A percentile compares a stretch with the other conserved stretches of the same genome.
Conservation (phyloP, 2,888 invertebrate genomes). For the Oxycera nigricornis region DNA sequence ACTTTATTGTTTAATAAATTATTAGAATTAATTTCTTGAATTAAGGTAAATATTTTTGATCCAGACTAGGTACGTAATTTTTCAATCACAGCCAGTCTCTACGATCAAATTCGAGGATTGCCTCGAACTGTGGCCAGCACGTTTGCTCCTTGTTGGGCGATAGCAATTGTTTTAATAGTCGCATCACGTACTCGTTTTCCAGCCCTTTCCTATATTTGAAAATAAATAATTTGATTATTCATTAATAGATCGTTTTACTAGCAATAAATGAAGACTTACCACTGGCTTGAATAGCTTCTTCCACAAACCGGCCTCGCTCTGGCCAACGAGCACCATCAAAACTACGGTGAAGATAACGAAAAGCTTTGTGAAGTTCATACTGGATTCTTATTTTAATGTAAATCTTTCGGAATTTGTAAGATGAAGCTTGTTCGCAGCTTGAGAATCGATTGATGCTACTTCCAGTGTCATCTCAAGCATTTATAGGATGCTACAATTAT, state of each 20-base stretch:
- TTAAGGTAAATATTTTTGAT: not conserved
- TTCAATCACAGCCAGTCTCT: not conserved
- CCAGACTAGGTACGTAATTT: not conserved
- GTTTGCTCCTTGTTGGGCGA: slow-evolving; percentile 36
- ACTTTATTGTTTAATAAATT: no score
- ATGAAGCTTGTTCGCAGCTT: no score
- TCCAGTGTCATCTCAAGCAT: not conserved
- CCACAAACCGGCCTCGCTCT: slow-evolving; percentile 13
- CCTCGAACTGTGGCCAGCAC: slow-evolving; percentile 28
- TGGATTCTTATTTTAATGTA: not conserved
- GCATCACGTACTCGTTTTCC: slow-evolving; percentile 30
- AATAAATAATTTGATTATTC: not conserved
- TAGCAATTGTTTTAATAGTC: slow-evolving; percentile 7
- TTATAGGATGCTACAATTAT: no score
- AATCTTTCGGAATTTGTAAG: no score
- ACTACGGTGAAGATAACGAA: slow-evolving; percentile 22
- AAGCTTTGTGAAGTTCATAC: slow-evolving; percentile 32
- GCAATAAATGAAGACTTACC: not conserved
- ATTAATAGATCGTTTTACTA: not conserved
- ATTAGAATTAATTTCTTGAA: not conserved
- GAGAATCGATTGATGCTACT: not conserved
- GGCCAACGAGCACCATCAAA: slow-evolving; percentile 6
- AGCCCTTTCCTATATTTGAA: slow-evolving; percentile 22
- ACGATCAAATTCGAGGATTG: not conserved
- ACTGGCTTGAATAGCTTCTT: slow-evolving; percentile 23